phyloP scores from a whole-genome alignment of 1,140 invertebrate genomes.

The Diorhabda sublineata region DNA sequence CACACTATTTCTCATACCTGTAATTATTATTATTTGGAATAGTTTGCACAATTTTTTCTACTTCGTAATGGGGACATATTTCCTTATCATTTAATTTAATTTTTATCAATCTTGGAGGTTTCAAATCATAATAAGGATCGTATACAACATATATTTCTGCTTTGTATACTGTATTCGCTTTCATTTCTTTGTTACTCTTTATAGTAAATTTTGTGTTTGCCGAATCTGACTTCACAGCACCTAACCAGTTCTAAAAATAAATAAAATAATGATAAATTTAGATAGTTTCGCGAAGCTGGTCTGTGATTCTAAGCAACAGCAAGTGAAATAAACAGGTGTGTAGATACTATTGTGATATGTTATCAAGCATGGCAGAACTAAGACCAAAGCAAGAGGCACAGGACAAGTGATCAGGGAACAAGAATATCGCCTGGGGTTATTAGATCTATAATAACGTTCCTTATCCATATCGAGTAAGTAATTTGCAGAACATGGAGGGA shows the following conservation, averaged over 20 bases:
- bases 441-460: too few relatives aligned
- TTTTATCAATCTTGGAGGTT: conserved; percentile 1
- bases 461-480: too few relatives aligned
- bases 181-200: conserved; percentile 6
- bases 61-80: conserved; percentile 13
- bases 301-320: too few relatives aligned
- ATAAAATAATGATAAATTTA: not conserved
- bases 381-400: too few relatives aligned
- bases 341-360: too few relatives aligned
- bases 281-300: not conserved
- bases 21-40: too few relatives aligned
- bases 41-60: not conserved
- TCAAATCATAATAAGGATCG: conserved; percentile 9
- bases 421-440: too few relatives aligned
- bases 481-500: too few relatives aligned
- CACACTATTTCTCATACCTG: too few relatives aligned
- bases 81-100: conserved; percentile 9
- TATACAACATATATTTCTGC: conserved; percentile 7
- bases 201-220: conserved; percentile 8
- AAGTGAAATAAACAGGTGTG: too few relatives aligned
- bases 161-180: not conserved
- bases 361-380: too few relatives aligned
- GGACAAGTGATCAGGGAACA: too few relatives aligned
- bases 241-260: conserved; percentile 8
- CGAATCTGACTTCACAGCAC: not conserved